Base-by-base conservation (phyloP, 2,797 vertebrate species). In the Smutsia gigantea region DNA sequence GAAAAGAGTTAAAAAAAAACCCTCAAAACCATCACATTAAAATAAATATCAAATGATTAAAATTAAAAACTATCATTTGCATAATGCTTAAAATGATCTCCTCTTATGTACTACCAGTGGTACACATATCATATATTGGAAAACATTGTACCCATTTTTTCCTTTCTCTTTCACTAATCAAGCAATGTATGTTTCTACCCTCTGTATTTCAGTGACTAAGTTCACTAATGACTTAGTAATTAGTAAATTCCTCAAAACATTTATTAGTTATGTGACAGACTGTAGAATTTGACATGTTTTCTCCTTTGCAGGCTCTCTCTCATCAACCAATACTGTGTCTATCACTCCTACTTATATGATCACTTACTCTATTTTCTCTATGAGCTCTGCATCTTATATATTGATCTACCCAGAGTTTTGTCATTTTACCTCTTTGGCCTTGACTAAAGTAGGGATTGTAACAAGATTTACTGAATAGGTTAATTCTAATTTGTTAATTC, bases 401-500 rank as follows among this genome's bases (percentile, higher is more conserved):
- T 53, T 37, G 23, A 74, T 71, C 51, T 34, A 82, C 4, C 11
- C 25, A 42, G 9, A 34, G 18, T 72, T 68, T 37, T 86, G 72
- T 78, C 25, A 89, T 92, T 64, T 89, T 89, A 25, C 25, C 34
- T 75, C 59, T 92, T 90, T 87, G 49, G 5, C 55, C 27, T 95
- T 61, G 15, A 39, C 66, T 77, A 71, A 66, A 39, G 7, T n/a
- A 77, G 64, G 39, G 19, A 5, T 86, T 27, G 5, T 53, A 61
- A 59, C 31, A 84, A 82, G n/a, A 69, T 74, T 78, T 90, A 29
- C 25, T 66, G 4, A 85, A 29, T 39, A 53, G 29, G 49, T 71
- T 81, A 63, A 81, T 77, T 84, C 25, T 81, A 49, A 66, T 46
- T 57, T 79, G 27, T 64, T 90, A 74, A 81, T 81, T 12, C 4